These are phyloP conservation scores for Melopsittacus undulatus DNA, from an alignment of 2,797 vertebrate genomes.

Conservation along the genomic window DNA sequence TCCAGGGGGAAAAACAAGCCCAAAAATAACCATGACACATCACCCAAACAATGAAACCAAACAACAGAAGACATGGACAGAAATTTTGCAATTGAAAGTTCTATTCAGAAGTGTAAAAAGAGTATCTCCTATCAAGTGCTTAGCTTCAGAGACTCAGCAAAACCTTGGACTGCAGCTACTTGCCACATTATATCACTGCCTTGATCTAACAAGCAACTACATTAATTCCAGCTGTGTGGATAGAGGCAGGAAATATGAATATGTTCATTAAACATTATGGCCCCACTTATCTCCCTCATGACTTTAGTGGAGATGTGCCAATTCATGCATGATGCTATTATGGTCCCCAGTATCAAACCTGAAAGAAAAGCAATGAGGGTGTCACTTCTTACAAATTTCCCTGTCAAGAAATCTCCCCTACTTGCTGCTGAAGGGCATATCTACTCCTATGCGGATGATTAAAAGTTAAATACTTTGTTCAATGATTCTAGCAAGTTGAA, in stretches of 20 bases:
- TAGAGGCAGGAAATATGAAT: slow-evolving; percentile 21
- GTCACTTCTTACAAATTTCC: neutral
- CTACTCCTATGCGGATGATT: neutral
- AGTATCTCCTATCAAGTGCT: neutral
- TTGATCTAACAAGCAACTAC: slow-evolving; percentile 41
- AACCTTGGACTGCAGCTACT: neutral
- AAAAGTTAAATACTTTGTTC: neutral
- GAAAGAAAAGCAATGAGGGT: neutral
- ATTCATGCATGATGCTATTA: neutral
- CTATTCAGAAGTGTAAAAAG: neutral
- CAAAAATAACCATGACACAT: neutral
- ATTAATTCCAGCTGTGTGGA: slow-evolving; percentile 49
- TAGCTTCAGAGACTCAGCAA: neutral
- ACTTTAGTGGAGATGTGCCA: neutral
- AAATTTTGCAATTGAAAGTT: neutral
- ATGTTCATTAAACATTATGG: slow-evolving; percentile 32
- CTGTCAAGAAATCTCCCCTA: neutral
- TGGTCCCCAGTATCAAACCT: neutral
- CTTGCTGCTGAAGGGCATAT: neutral
- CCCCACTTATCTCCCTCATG: neutral
- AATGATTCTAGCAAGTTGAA: neutral
- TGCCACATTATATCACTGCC: slow-evolving; percentile 1
- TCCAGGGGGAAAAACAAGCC: neutral
- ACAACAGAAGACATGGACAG: neutral
- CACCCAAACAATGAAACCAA: neutral